Percentiles rank a stretch among this genome's conserved stretches.
These are phyloP conservation scores for Mormyrus iriodes DNA, from an alignment of 2,113 vertebrate species.

Conservation along the genomic window DNA sequence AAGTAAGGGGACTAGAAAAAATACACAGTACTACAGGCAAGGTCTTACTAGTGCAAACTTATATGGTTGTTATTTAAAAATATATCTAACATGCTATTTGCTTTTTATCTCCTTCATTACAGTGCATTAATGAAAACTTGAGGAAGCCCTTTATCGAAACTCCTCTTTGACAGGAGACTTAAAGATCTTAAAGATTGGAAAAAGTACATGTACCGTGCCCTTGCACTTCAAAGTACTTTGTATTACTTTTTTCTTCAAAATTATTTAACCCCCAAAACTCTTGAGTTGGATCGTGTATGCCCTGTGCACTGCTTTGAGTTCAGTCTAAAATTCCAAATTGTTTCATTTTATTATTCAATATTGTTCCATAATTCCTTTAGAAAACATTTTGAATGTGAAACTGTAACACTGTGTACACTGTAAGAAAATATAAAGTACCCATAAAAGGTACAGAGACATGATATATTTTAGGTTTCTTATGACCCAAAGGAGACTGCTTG, in stretches of 20 bases:
- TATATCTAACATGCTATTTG: background rate
- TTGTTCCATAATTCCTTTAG: background rate
- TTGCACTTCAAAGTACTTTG: too few relatives aligned
- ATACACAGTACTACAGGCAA: background rate
- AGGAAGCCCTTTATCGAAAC: background rate
- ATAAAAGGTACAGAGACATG: background rate
- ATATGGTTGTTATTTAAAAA: background rate
- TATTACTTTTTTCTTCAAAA: too few relatives aligned
- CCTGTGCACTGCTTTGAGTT: background rate
- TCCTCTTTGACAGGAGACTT: background rate
- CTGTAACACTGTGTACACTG: too few relatives aligned
- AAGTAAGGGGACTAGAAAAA: background rate
- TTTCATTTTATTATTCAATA: background rate
- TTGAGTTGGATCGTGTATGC: background rate
- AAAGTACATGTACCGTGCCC: background rate
- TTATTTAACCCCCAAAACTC: background rate
- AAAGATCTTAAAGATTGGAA: background rate
- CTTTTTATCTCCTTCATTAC: background rate
- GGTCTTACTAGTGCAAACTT: background rate
- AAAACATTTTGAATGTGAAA: background rate
- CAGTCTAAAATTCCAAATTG: background rate
- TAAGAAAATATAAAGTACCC: background rate
- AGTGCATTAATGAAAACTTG: background rate
- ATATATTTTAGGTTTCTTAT: background rate
- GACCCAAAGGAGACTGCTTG: background rate